Conservation (phyloP, 1,140 invertebrate genomes). For the Caerostris darwini region DNA sequence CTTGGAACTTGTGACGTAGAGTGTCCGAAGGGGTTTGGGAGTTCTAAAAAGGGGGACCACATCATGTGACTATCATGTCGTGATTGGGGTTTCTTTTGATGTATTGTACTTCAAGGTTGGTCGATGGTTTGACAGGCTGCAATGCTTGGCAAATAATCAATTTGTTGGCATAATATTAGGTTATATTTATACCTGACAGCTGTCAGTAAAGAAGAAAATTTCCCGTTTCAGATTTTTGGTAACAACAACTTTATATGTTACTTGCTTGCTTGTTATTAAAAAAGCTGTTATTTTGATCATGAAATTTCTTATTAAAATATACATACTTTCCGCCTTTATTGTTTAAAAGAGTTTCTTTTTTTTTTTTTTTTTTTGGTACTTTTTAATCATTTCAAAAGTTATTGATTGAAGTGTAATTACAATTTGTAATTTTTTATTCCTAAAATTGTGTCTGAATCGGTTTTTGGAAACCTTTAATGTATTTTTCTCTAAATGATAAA, state of each 20-base stretch:
- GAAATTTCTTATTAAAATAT: slow-evolving; percentile 11
- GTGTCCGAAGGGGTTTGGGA: slow-evolving; percentile 25
- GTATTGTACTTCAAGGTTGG: slow-evolving; percentile 3
- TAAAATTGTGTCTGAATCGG: too few species aligned
- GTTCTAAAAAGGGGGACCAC: neutral
- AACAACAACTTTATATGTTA: neutral
- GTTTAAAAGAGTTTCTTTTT: neutral
- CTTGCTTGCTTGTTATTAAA: neutral
- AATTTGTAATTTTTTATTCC: too few species aligned
- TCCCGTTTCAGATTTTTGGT: neutral
- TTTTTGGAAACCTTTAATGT: too few species aligned
- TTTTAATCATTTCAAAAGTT: too few species aligned
- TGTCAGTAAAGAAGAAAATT: neutral
- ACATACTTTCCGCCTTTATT: slow-evolving; percentile 4
- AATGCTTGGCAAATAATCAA: slow-evolving; percentile 36
- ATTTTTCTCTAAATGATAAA: too few species aligned
- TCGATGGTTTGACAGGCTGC: slow-evolving; percentile 12
- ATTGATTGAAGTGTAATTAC: too few species aligned
- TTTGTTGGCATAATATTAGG: slow-evolving; percentile 36
- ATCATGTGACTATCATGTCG: slow-evolving; percentile 21
- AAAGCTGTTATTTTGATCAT: neutral
- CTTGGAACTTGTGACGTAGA: neutral
- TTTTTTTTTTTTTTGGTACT: too few species aligned
- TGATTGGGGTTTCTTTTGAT: slow-evolving; percentile 26
- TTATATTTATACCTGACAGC: slow-evolving; percentile 36